A percentile compares a stretch with the other conserved stretches of the same genome.
These are phyloP conservation scores for Reinhardtius hippoglossoides DNA, from an alignment of 2,113 vertebrate genomes.

Conservation along the genomic window DNA sequence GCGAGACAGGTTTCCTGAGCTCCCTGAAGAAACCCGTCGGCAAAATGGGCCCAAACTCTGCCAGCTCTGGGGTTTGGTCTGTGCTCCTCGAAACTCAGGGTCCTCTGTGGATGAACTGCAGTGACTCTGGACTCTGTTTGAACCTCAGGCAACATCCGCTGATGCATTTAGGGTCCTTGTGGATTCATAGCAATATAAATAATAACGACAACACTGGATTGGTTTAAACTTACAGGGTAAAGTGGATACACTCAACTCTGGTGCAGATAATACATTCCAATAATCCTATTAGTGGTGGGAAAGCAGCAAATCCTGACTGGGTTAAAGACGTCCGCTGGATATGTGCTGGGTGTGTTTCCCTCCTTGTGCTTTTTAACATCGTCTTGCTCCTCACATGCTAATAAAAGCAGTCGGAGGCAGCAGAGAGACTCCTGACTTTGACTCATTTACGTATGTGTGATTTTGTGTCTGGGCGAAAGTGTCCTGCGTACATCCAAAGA, in stretches of 20 bases:
- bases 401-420: constrained; percentile 32
- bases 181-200: constrained; percentile 9
- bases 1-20: constrained; percentile 18
- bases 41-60: constrained; percentile 5
- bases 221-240: not conserved
- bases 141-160: constrained; percentile 2
- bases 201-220: not conserved
- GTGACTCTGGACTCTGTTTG: constrained; percentile 1
- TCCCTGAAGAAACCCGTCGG: constrained; percentile 1
- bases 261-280: constrained; percentile 11
- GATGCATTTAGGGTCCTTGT: constrained; percentile 21
- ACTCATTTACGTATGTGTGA: constrained; percentile 16
- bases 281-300: constrained; percentile 20
- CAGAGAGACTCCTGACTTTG: constrained; percentile 15
- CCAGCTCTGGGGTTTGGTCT: constrained; percentile 18
- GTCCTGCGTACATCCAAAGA: constrained; percentile 10
- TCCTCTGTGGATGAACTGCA: not conserved
- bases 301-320: constrained; percentile 21
- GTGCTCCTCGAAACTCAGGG: constrained; percentile 10
- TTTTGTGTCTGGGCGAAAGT: constrained; percentile 26
- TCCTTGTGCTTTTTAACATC: not conserved
- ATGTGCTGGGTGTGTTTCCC: not conserved
- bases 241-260: not conserved
- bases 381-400: not conserved
- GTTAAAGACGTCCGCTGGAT: not conserved